These are phyloP conservation scores for Pandemis corylana DNA, from an alignment of 2,888 invertebrate species.

Conservation along the genomic window DNA sequence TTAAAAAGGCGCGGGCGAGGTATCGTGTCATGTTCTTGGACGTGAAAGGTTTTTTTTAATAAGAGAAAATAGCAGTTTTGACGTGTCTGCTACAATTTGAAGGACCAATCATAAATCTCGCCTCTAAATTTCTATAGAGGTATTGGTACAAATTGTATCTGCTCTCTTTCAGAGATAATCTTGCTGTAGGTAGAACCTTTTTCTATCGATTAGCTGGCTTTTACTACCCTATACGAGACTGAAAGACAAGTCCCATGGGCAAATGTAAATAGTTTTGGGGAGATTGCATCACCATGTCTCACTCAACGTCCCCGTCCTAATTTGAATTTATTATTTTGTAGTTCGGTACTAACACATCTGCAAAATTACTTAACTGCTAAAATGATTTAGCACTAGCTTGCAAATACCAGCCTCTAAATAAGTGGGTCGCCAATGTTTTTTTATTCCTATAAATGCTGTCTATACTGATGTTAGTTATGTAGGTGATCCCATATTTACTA, in stretches of 20 bases:
- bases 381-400: too few relatives aligned
- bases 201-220: conserved; percentile 1
- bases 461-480: too few relatives aligned
- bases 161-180: not conserved
- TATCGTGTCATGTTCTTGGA: not conserved
- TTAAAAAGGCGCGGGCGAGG: not conserved
- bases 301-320: not conserved
- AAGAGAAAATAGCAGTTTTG: not conserved
- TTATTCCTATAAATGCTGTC: not conserved
- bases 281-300: not conserved
- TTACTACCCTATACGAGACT: too few relatives aligned
- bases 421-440: not conserved
- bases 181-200: not conserved
- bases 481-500: too few relatives aligned
- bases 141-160: not conserved
- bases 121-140: not conserved
- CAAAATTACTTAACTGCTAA: too few relatives aligned
- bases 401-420: too few relatives aligned
- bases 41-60: not conserved
- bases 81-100: not conserved
- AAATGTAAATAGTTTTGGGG: conserved; percentile 2
- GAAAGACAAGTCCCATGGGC: conserved; percentile 1
- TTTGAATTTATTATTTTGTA: not conserved
- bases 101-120: not conserved
- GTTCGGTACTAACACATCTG: too few relatives aligned